Conservation (phyloP, 1,140 invertebrate species). For the Drosophila trapezifrons region DNA sequence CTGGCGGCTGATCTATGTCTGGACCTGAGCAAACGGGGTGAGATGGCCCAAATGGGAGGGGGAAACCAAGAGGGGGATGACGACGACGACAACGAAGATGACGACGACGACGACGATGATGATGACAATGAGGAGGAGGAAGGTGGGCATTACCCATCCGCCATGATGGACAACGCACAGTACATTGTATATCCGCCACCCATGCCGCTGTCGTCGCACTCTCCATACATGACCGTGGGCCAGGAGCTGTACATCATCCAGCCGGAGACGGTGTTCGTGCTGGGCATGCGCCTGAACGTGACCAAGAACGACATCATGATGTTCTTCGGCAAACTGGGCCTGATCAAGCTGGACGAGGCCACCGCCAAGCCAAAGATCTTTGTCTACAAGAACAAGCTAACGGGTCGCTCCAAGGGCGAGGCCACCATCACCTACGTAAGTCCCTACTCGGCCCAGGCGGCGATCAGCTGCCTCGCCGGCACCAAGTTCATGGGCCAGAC, state of each 20-base stretch:
- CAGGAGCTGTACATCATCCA: conserved; percentile 53
- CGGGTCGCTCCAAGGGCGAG: conserved; percentile 62
- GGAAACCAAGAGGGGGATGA: not conserved
- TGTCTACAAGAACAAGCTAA: conserved; percentile 71
- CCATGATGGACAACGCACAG: not conserved
- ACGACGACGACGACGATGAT: not conserved
- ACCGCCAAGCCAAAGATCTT: conserved; percentile 64
- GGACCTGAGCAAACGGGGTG: not conserved
- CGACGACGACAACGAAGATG: not conserved
- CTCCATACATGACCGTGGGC: conserved; percentile 31
- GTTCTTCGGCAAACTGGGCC: conserved; percentile 58
- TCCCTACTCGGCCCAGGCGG: conserved; percentile 56
- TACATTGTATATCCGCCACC: conserved; percentile 18
- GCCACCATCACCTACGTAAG: conserved; percentile 63
- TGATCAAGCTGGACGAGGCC: conserved; percentile 48
- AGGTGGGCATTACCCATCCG: not conserved
- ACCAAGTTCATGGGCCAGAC: conserved; percentile 51
- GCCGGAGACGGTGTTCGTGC: conserved; percentile 61
- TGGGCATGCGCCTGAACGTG: conserved; percentile 63
- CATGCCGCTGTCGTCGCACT: not conserved
- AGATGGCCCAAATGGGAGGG: not conserved
- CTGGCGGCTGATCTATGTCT: not conserved
- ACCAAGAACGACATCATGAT: conserved; percentile 67
- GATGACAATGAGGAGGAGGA: not conserved
- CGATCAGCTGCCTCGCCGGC: conserved; percentile 49